A percentile compares a stretch with the other conserved stretches of the same genome.
phyloP scores from a whole-genome alignment of 2,797 vertebrate species.

The Hemibagrus guttatus region DNA sequence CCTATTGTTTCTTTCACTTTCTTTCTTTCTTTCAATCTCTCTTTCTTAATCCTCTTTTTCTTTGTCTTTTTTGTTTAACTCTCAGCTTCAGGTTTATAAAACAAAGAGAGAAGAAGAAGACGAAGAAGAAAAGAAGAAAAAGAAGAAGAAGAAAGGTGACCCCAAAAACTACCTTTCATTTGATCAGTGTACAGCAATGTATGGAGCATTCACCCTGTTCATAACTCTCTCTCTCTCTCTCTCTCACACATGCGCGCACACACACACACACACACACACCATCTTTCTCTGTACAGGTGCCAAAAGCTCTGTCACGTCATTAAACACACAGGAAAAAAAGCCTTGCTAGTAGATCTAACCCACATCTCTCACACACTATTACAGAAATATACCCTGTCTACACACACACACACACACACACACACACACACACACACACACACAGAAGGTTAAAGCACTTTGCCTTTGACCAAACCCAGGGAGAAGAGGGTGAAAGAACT shows the following conservation, averaged over 20 bases:
- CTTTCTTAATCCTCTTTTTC: neutral
- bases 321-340: constrained; percentile 28
- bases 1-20: neutral
- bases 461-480: constrained; percentile 18
- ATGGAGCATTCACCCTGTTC: neutral
- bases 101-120: neutral
- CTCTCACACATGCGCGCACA: neutral
- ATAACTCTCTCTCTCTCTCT: neutral
- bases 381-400: constrained; percentile 15
- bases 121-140: neutral
- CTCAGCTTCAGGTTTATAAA: neutral
- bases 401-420: constrained; percentile 21
- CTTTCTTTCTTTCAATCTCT: neutral
- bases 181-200: constrained; percentile 1
- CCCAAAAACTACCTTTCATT: neutral
- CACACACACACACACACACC: neutral
- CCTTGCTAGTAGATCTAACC: neutral
- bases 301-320: constrained; percentile 36
- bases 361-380: neutral
- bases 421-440: constrained; percentile 24
- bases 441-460: constrained; percentile 22
- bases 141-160: constrained; percentile 3
- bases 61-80: neutral
- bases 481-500: constrained; percentile 12
- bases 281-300: neutral